phyloP scores from a whole-genome alignment of 2,888 invertebrate species.

The Caenorhabditis sulstoni region DNA sequence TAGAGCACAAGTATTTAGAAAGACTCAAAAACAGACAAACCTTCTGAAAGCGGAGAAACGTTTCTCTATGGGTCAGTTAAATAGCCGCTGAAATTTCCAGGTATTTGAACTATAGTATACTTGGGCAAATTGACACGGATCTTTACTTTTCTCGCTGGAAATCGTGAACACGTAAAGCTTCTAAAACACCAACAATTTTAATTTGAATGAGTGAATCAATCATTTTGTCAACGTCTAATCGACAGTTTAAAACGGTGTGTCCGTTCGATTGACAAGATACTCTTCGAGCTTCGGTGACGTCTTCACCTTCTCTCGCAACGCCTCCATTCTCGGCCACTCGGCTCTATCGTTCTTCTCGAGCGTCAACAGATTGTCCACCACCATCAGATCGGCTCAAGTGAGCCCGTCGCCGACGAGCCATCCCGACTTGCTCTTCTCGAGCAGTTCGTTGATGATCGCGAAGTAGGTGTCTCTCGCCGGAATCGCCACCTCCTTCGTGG shows the following conservation, averaged over 20 bases:
- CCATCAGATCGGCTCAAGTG: slow-evolving; percentile 53
- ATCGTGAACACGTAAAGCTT: no score
- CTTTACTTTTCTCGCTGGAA: no score
- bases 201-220: no score
- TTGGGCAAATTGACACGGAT: no score
- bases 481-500: slow-evolving; percentile 15
- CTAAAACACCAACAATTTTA: no score
- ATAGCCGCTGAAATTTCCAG: no score
- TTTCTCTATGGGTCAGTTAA: no score
- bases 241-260: slow-evolving; percentile 43
- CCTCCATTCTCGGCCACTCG: slow-evolving; percentile 27
- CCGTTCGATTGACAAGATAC: slow-evolving; percentile 30
- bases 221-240: no score
- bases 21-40: no score
- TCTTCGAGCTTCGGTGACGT: slow-evolving; percentile 24
- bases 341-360: slow-evolving; percentile 26
- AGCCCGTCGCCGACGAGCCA: slow-evolving; percentile 44
- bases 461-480: slow-evolving; percentile 50
- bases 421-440: slow-evolving; percentile 50
- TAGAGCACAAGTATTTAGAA: no score
- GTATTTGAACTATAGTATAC: no score
- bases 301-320: slow-evolving; percentile 29
- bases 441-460: slow-evolving; percentile 34
- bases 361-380: slow-evolving; percentile 48
- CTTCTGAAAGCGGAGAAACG: no score